phyloP scores from a whole-genome alignment of 2,113 vertebrate genomes.

The Elephas maximus region DNA sequence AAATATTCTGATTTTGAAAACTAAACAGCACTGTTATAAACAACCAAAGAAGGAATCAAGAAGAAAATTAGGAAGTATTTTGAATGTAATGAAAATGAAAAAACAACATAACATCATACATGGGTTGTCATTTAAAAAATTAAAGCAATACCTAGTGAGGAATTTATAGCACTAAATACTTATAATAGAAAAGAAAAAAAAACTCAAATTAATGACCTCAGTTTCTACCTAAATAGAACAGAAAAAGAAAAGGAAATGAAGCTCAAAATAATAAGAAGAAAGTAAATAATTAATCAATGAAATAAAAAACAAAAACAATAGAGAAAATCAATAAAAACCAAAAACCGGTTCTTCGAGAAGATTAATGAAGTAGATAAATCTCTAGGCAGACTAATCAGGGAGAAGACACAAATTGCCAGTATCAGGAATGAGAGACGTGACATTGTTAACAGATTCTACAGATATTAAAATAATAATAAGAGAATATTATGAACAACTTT shows the following conservation, averaged over 20 bases:
- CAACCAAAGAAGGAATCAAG: neutral
- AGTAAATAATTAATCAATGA: neutral
- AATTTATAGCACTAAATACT: neutral
- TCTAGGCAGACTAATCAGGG: neutral
- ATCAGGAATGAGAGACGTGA: neutral
- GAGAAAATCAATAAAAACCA: constrained; percentile 5
- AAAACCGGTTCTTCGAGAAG: neutral
- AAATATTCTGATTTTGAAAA: neutral
- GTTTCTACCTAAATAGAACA: neutral
- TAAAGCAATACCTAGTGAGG: neutral
- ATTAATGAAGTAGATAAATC: neutral
- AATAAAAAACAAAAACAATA: neutral
- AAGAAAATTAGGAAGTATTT: neutral
- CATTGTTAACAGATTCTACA: neutral
- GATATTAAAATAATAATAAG: neutral
- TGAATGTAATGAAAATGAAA: neutral
- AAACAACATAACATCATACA: neutral
- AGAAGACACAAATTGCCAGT: neutral
- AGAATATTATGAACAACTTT: neutral
- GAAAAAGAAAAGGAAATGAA: constrained; percentile 11
- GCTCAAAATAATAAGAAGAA: constrained; percentile 1
- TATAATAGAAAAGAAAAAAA: neutral
- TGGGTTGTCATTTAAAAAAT: neutral
- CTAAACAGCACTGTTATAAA: neutral
- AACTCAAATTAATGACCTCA: neutral